Percentiles rank a stretch among this genome's conserved stretches.
phyloP scores from a whole-genome alignment of 2,113 vertebrate species.

The Saccopteryx bilineata region DNA sequence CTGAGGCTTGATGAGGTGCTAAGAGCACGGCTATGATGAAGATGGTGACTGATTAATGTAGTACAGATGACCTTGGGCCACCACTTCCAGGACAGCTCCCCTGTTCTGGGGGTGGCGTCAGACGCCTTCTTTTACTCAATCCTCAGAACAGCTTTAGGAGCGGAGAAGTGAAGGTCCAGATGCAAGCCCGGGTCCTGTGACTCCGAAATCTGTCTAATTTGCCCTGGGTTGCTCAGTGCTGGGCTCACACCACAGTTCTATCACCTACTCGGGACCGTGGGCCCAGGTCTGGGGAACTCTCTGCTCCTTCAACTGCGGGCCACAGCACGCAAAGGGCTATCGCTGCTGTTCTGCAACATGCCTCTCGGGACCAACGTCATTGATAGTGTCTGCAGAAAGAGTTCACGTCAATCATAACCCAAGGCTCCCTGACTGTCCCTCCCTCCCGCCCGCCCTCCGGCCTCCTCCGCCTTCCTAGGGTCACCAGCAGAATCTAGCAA shows the following conservation, averaged over 20 bases:
- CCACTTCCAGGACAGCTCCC: accelerated
- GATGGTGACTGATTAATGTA: accelerated
- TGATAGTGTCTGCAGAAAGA: neutral
- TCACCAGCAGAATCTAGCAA: neutral
- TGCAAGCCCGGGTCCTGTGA: neutral
- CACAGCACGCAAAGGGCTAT: accelerated
- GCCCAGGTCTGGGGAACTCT: accelerated
- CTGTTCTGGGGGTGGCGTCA: accelerated
- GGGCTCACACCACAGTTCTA: too few relatives aligned
- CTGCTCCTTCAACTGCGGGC: neutral
- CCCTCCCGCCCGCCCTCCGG: accelerated
- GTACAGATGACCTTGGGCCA: accelerated
- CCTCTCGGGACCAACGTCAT: neutral
- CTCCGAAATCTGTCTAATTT: neutral
- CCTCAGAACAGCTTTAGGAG: neutral
- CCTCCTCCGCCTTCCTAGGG: neutral
- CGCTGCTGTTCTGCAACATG: neutral
- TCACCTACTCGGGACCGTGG: neutral
- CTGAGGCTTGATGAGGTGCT: accelerated
- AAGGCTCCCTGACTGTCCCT: accelerated
- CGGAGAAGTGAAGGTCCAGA: neutral
- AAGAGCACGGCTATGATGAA: accelerated
- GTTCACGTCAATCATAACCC: neutral
- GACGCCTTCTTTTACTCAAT: neutral
- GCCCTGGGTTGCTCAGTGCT: neutral